These are phyloP conservation scores for Scomber scombrus DNA, from an alignment of 2,113 vertebrate genomes.

Conservation along the genomic window DNA sequence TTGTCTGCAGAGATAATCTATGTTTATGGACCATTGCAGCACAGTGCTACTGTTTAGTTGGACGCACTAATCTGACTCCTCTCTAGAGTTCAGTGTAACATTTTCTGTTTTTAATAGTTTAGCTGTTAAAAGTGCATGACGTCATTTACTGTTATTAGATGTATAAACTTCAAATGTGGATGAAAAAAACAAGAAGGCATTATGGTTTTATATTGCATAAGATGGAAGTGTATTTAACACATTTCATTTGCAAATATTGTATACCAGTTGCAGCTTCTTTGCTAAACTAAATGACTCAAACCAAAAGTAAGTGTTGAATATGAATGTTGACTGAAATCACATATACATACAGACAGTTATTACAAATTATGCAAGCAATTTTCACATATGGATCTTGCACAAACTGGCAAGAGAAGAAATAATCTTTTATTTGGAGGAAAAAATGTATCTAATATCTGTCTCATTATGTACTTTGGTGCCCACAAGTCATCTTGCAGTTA, in stretches of 20 bases:
- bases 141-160: conserved; percentile 31
- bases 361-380: conserved; percentile 9
- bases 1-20: neutral
- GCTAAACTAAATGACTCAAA: conserved; percentile 19
- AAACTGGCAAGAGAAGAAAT: neutral
- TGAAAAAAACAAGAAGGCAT: neutral
- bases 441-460: conserved; percentile 13
- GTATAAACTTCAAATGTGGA: neutral
- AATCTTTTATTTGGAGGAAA: neutral
- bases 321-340: conserved; percentile 17
- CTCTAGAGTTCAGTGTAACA: conserved; percentile 25
- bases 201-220: conserved; percentile 2
- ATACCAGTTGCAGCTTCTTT: neutral
- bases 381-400: neutral
- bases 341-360: neutral
- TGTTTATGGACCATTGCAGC: neutral
- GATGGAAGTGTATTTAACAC: neutral
- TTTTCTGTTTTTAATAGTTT: conserved; percentile 44
- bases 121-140: conserved; percentile 55
- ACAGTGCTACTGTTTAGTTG: conserved; percentile 27
- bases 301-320: neutral
- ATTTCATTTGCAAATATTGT: neutral
- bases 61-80: conserved; percentile 2
- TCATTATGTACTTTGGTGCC: conserved; percentile 19
- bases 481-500: conserved; percentile 30